Conservation (phyloP, 2,113 vertebrate genomes). For the Ophthalmolycus amberensis region DNA sequence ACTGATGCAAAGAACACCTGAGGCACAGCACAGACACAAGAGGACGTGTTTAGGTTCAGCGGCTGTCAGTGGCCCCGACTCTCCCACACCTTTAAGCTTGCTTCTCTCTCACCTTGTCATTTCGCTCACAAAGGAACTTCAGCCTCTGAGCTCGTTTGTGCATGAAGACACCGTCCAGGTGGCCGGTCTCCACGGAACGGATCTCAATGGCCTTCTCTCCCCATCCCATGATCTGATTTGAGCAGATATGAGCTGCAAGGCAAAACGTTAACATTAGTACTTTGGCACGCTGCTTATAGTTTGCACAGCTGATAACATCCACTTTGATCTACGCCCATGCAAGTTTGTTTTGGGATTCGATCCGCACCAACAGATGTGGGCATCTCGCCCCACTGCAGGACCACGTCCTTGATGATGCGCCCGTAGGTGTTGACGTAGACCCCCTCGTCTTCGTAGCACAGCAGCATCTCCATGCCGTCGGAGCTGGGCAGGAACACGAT, state of each 20-base stretch:
- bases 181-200: slow-evolving; percentile 93
- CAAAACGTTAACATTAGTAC: slow-evolving; percentile 1
- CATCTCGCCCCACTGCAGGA: slow-evolving; percentile 97
- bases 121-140: slow-evolving; percentile 94
- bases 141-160: slow-evolving; percentile 95
- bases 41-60: slow-evolving; percentile 9
- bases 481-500: slow-evolving; percentile 94
- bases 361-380: slow-evolving; percentile 92
- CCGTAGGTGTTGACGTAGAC: slow-evolving; percentile 95
- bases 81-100: background rate
- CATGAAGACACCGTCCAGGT: slow-evolving; percentile 95
- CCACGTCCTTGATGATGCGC: slow-evolving; percentile 94
- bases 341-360: background rate
- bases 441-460: slow-evolving; percentile 94
- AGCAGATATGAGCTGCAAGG: slow-evolving; percentile 91
- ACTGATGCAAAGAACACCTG: slow-evolving; percentile 96
- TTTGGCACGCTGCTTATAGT: background rate
- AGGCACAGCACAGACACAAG: background rate
- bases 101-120: slow-evolving; percentile 87
- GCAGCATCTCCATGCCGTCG: slow-evolving; percentile 93
- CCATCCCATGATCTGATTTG: slow-evolving; percentile 97
- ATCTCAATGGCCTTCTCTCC: slow-evolving; percentile 96
- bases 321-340: background rate
- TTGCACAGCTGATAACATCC: background rate
- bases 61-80: background rate